Base-by-base conservation (phyloP, 2,888 invertebrate species). In the Callinectes sapidus region DNA sequence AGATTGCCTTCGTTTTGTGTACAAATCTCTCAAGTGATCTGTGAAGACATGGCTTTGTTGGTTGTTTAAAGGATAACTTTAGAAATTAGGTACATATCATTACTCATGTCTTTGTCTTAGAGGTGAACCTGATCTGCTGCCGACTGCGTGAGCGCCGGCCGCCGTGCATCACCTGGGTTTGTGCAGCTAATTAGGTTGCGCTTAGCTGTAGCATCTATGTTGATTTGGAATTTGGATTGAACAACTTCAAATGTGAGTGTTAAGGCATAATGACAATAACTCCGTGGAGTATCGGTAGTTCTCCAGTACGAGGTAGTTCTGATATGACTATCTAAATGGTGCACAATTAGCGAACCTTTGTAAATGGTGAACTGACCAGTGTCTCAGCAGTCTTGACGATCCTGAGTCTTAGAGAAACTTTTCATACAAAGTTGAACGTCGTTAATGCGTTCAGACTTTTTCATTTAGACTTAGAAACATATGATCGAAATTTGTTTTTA, bases 81-180 rank as follows among this genome's bases (percentile, higher is more conserved):
- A 92, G 91, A 86, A 88, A 55, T 93, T 93, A 93, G 92, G 91
- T 93, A 93, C 92, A 93, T 93, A 93, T 93, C 92, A 93, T 93
- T 91, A 81, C 91, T 91, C 92, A 93, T 93, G 92, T 93, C 92
- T 93, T 92, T 93, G 92, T 93, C 92, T 93, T 93, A 93, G 92
- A 89, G 61, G 61, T 87, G 87, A n/a, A 71, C 71, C 89, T 71
- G 71, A 71, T 61, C 35, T 48, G 87, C 48, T 87, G 87, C 48
- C 23, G 87, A 87, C 87, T 32, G 39, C 13, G 87, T 87, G 42
- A 48, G 23, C 87, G 85, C 87, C 87, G 61, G 77, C 54, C 89
- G 77, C 90, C 87, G 42, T 71, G 77, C 54, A 35, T 88, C 91
- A 35, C 88, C 77, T 61, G 88, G 85, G 81, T 89, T 86, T 77